Evolutionary conservation across 1,140 invertebrate genomes (phyloP), one percentile per base, ranked within the genome.

Genomic region (Dryas iulia): DNA sequence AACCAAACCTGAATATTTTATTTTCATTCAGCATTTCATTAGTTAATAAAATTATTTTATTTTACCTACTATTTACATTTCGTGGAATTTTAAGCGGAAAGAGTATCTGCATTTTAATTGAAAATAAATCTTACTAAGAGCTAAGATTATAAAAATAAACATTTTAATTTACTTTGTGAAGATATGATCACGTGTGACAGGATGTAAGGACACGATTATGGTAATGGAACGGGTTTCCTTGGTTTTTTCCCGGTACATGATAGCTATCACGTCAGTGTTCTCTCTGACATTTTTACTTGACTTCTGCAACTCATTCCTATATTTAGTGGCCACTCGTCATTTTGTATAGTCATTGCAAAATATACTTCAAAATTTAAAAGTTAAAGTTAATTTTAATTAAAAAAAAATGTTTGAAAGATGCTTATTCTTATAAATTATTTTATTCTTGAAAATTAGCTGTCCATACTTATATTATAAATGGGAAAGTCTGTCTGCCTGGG

Each of bases 181-280:
- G 61, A 63, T 63, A 63, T 5, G 52, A 63, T 63, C 61, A 56
- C 28, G 28, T 56, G 52, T 54, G 61, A 56, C 61, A 54, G 61
- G 61, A 63, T 63, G 61, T 54, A 23, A 31, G 6, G 25, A 25
- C 18, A 62, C 12, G 10, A 53, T 53, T 54, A 54, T 62, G 47
- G 39, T 62, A 62, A 62, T 54, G 28, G 25, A 39, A 53, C 60
- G 10, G 31, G 39, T 62, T 47, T 30, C 47, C 12, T 47, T 4
- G 10, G 12, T 54, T 62, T 31, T 62, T 62, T 52, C 59, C 60
- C 47, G 7, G 23, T 61, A 25, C 39, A 47, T 47, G 14, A 10
- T 56, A 56, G 53, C 24, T 56, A 56, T 56, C 53, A 53, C 18
- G 11, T n/a, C 24, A n/a, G 1, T 14, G 11, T 56, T 24, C 10